These are phyloP conservation scores for Cyrtorhinus lividipennis DNA, from an alignment of 1,140 invertebrate species.

Conservation along the genomic window DNA sequence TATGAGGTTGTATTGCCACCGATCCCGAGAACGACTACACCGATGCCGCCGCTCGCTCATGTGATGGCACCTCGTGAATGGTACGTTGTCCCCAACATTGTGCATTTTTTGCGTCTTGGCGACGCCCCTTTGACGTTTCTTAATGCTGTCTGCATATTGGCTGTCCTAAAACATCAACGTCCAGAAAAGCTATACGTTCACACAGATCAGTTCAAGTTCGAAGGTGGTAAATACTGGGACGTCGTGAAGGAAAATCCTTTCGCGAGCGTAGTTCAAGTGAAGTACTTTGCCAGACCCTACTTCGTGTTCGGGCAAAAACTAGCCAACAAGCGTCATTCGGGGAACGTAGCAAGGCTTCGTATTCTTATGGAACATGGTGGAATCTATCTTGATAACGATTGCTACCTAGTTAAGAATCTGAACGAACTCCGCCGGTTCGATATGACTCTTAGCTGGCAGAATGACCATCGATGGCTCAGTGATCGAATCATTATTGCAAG, in stretches of 20 bases:
- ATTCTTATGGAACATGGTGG: slow-evolving; percentile 24
- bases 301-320: slow-evolving; percentile 26
- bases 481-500: slow-evolving; percentile 26
- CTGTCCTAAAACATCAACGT: too few relatives aligned
- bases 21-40: too few relatives aligned
- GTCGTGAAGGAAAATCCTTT: slow-evolving; percentile 18
- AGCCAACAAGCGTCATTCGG: slow-evolving; percentile 19
- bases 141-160: too few relatives aligned
- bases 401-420: slow-evolving; percentile 21
- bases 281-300: slow-evolving; percentile 20
- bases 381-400: slow-evolving; percentile 25
- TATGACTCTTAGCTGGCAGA: slow-evolving; percentile 31
- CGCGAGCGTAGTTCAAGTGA: slow-evolving; percentile 18
- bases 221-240: too few relatives aligned
- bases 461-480: slow-evolving; percentile 17
- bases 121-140: too few relatives aligned
- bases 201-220: too few relatives aligned
- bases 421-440: slow-evolving; percentile 27
- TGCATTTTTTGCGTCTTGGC: too few relatives aligned
- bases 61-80: too few relatives aligned
- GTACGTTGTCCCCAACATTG: too few relatives aligned
- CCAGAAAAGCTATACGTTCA: too few relatives aligned
- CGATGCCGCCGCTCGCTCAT: too few relatives aligned
- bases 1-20: too few relatives aligned
- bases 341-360: slow-evolving; percentile 22